Evolutionary conservation across 1,140 invertebrate species (phyloP).

Genomic region (Venustaconcha ellipsiformis): DNA sequence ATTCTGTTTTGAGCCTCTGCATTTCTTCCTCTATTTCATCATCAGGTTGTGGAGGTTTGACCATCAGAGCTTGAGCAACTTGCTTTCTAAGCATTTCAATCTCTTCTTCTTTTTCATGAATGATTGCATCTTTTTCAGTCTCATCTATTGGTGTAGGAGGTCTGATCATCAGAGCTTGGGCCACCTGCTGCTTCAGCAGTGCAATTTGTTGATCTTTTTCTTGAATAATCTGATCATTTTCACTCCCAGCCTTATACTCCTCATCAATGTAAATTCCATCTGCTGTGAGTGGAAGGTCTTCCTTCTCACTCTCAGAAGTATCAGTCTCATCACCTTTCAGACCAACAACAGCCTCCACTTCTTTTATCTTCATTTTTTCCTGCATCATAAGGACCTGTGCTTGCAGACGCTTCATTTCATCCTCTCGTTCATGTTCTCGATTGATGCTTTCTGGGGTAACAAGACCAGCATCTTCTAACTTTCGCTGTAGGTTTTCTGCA

Average conservation of each 20-base stretch:
- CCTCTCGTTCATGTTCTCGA: conserved; percentile 13
- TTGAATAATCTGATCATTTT: conserved; percentile 9
- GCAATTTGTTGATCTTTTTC: conserved; percentile 30
- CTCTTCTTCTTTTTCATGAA: conserved; percentile 16
- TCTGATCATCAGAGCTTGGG: not conserved
- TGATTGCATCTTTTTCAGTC: not conserved
- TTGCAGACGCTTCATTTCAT: conserved; percentile 20
- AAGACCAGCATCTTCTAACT: conserved; percentile 30
- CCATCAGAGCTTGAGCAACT: conserved; percentile 6
- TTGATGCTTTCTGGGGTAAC: conserved; percentile 23
- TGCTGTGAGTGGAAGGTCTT: conserved; percentile 11
- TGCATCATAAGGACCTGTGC: conserved; percentile 16
- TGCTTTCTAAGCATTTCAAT: conserved; percentile 23
- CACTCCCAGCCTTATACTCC: conserved; percentile 12
- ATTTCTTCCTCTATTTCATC: conserved; percentile 27
- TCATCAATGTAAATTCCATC: not conserved
- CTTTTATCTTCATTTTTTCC: conserved; percentile 13
- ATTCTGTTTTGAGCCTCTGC: conserved; percentile 7
- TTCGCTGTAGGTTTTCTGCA: conserved; percentile 30
- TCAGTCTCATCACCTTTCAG: not conserved
- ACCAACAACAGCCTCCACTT: not conserved
- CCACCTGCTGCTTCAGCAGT: conserved; percentile 13
- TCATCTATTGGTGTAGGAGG: conserved; percentile 10
- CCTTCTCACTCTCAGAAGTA: not conserved
- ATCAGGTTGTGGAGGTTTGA: conserved; percentile 14